Base-by-base conservation (phyloP, 2,888 invertebrate species). In the Sericinus montela region DNA sequence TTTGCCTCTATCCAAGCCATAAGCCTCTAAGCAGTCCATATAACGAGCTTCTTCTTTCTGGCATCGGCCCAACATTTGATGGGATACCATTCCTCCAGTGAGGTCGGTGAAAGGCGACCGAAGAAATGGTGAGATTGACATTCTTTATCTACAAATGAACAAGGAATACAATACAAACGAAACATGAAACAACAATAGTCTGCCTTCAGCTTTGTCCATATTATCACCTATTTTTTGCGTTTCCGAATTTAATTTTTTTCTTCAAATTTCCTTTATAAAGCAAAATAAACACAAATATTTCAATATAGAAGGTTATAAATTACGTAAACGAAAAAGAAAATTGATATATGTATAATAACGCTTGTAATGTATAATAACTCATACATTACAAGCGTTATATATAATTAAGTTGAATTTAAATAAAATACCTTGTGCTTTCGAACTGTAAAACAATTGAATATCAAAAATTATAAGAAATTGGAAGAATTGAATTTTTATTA, bases 21-120 rank as follows among this genome's bases (percentile, higher is more conserved):
- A 95, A 1, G 95, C 96, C 67, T 96, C 95, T 40, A 95, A 67
- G 64, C 96, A 96, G 57, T 96, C 94, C 81, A 94, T 91, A 65
- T 92, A 91, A 25, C 91, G 89, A 69, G 93, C 81, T 79, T 96
- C 95, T 58, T 94, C 80, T 49, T 90, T 86, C 29, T 91, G 92
- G 67, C 96, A 96, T 16, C 76, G 70, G 15, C 92, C 92, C 62
- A 91, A 80, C 65, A 90, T 80, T 71, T 94, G 94, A 60, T 93
- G 92, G 52, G 91, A 93, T 19, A 92, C 64, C 49, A 94, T 45
- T 14, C 90, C 87, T 55, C 92, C 93, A 29, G 93, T 93, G 43
- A 94, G 64, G 73, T 95, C 95, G 4, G 94, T 94, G 36, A 94
- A 86, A 0, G 95, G 94, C 5, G 91, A 89, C 41, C 92, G 92